Conservation (phyloP, 1,140 invertebrate species). For the Penaeus japonicus region DNA sequence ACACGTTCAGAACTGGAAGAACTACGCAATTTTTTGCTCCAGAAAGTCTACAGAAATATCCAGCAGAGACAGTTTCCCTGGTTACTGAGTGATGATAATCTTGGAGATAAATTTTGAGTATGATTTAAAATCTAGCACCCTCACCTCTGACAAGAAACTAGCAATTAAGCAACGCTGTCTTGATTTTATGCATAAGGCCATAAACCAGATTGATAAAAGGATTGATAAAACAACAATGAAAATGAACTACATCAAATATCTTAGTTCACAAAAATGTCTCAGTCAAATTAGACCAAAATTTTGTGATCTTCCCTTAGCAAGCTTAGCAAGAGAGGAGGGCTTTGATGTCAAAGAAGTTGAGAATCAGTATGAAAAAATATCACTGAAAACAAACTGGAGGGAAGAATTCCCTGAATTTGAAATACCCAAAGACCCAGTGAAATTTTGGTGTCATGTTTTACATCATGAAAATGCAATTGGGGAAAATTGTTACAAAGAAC, state of each 20-base stretch:
- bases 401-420: constrained; percentile 4
- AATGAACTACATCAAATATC: constrained; percentile 23
- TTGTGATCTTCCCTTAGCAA: constrained; percentile 17
- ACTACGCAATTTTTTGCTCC: background rate
- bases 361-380: constrained; percentile 17
- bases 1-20: background rate
- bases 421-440: constrained; percentile 1
- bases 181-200: background rate
- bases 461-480: constrained; percentile 6
- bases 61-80: background rate
- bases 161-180: background rate
- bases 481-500: constrained; percentile 14
- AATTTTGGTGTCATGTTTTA: constrained; percentile 14
- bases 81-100: background rate
- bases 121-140: background rate
- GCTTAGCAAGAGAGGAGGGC: background rate
- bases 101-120: background rate
- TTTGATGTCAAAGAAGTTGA: background rate
- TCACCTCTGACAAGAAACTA: background rate
- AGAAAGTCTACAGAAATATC: background rate
- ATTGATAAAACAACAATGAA: background rate
- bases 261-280: constrained; percentile 13
- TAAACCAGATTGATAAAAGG: background rate
- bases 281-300: constrained; percentile 8
- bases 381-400: constrained; percentile 14